Evolutionary conservation across 92 coral and sea anemone species (phyloP).

Genomic region (Porites rus): DNA sequence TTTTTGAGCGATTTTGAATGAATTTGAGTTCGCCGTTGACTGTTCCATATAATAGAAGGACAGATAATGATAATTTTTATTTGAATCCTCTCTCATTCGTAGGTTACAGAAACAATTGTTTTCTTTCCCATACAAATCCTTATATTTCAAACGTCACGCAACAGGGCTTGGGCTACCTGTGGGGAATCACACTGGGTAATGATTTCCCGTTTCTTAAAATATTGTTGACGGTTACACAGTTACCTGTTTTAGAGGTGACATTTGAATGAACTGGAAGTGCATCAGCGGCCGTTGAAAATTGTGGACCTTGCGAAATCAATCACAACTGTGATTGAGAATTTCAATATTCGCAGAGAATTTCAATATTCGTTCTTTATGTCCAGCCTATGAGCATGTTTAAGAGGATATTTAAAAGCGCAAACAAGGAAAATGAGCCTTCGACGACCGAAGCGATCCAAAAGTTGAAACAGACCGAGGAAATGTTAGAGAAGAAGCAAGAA

Average conservation of each 20-base stretch:
- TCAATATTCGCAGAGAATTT: background rate
- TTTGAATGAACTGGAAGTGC: background rate
- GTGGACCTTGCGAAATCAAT: no score
- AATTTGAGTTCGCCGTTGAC: no score
- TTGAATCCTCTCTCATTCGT: no score
- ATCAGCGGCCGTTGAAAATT: background rate
- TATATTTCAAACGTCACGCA: no score
- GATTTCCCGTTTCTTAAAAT: slow-evolving; percentile 38
- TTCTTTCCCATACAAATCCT: no score
- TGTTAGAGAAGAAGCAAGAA: slow-evolving; percentile 83
- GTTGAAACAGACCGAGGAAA: slow-evolving; percentile 75
- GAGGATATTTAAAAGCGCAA: slow-evolving; percentile 29
- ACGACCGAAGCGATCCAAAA: slow-evolving; percentile 74
- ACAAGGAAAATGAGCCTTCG: slow-evolving; percentile 76
- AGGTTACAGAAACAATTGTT: no score
- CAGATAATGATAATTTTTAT: no score
- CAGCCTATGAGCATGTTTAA: slow-evolving; percentile 36
- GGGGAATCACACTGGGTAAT: background rate
- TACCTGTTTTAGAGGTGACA: slow-evolving; percentile 10
- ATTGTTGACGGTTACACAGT: slow-evolving; percentile 11
- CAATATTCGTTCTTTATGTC: background rate
- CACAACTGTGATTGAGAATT: no score
- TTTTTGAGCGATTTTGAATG: no score
- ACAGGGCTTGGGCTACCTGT: no score
- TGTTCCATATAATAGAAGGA: no score